Percentiles rank a stretch among this genome's conserved stretches.
Conservation (phyloP, 2,888 invertebrate genomes). For the Acanthosepion pharaonis region DNA sequence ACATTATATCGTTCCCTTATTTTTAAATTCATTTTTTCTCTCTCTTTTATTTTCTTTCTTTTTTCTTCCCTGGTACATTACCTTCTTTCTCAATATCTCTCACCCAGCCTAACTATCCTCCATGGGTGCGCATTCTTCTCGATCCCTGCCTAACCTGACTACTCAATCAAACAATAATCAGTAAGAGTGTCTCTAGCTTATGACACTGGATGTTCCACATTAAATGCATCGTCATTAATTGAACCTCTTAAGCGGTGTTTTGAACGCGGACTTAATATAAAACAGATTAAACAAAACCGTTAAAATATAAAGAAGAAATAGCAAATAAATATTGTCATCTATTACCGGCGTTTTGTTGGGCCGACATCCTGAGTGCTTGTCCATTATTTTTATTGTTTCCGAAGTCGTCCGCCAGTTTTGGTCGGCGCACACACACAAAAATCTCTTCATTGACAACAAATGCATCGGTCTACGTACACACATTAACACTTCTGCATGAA, state of each 20-base stretch:
- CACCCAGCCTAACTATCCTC: neutral
- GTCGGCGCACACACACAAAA: neutral
- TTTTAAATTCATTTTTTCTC: no score
- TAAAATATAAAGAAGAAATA: neutral
- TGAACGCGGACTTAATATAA: neutral
- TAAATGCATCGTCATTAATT: neutral
- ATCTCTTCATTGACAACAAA: constrained; percentile 2
- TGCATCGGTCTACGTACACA: neutral
- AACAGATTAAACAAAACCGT: neutral
- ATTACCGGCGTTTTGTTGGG: constrained; percentile 11
- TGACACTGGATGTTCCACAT: neutral
- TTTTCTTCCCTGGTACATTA: neutral
- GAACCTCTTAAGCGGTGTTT: neutral
- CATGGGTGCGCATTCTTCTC: neutral
- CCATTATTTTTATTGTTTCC: neutral
- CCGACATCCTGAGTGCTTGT: constrained; percentile 16
- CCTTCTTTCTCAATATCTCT: neutral
- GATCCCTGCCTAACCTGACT: neutral
- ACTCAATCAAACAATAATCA: neutral
- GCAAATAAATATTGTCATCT: constrained; percentile 22
- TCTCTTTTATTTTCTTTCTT: neutral
- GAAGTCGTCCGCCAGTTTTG: neutral
- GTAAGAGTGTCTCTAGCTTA: neutral
- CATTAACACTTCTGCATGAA: constrained; percentile 21
- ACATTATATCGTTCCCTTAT: no score